Percentiles rank a stretch among this genome's conserved stretches.
phyloP scores from a whole-genome alignment of 2,797 vertebrate genomes.

The Danio aesculapii region DNA sequence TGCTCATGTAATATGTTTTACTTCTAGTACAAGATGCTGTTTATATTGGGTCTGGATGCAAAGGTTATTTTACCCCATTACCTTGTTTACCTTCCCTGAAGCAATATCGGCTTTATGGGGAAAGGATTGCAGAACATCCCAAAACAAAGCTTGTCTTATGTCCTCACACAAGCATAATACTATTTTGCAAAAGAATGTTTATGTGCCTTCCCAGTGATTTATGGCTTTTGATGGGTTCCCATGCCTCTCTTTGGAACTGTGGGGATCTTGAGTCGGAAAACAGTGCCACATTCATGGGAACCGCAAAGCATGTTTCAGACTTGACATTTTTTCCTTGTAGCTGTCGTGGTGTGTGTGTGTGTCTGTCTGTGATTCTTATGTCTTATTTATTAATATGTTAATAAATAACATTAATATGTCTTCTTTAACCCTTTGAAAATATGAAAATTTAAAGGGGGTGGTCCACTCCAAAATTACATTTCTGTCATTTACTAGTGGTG shows the following conservation, averaged over 20 bases:
- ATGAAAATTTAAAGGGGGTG: no score
- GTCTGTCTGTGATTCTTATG: constrained; percentile 17
- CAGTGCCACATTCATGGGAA: constrained; percentile 49
- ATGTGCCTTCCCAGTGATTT: constrained; percentile 14
- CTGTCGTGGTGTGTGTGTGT: not conserved
- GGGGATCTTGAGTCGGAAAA: constrained; percentile 43
- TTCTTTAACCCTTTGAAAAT: no score
- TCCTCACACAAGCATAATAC: constrained; percentile 14
- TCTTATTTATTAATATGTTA: no score
- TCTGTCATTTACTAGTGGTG: no score
- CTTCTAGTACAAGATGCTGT: not conserved
- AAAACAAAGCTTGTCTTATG: not conserved
- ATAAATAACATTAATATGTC: no score
- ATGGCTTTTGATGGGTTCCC: constrained; percentile 44
- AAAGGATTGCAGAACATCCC: constrained; percentile 2
- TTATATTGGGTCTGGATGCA: constrained; percentile 3
- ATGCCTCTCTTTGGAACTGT: constrained; percentile 37
- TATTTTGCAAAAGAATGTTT: constrained; percentile 35
- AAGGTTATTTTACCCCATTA: constrained; percentile 7
- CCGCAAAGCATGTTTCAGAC: constrained; percentile 27
- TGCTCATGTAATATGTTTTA: not conserved
- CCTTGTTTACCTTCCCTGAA: constrained; percentile 8
- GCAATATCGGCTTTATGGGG: constrained; percentile 11
- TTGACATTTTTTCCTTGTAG: not conserved
- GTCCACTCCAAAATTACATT: no score